Percentiles rank a stretch among this genome's conserved stretches.
These are phyloP conservation scores for Apus apus DNA, from an alignment of 2,113 vertebrate genomes.

Conservation along the genomic window DNA sequence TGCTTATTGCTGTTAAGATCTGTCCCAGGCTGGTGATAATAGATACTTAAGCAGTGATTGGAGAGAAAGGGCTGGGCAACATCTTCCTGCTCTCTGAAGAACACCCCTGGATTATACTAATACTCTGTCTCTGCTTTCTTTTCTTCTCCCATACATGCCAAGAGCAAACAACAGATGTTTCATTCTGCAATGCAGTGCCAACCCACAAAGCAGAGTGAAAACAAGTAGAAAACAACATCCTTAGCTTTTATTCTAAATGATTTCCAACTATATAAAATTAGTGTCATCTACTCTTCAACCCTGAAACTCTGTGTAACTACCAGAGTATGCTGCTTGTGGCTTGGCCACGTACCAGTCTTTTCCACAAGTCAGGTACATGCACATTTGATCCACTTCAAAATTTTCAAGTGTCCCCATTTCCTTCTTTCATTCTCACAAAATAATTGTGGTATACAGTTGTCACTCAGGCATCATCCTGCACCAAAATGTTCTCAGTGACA, in stretches of 20 bases:
- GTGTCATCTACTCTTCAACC: neutral
- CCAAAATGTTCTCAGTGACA: neutral
- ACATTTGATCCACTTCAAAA: neutral
- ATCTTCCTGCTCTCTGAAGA: neutral
- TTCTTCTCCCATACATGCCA: neutral
- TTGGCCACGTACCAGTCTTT: neutral
- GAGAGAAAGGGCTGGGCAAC: neutral
- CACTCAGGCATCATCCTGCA: neutral
- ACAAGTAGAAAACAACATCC: neutral
- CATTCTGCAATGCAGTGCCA: neutral
- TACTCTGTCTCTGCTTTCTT: neutral
- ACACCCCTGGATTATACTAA: neutral
- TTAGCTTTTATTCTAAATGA: neutral
- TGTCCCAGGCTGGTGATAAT: neutral
- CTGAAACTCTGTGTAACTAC: neutral
- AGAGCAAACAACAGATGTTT: slow-evolving; percentile 10
- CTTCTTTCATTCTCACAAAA: neutral
- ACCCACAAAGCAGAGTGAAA: neutral
- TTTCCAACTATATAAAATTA: neutral
- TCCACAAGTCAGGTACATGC: neutral
- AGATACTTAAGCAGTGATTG: neutral
- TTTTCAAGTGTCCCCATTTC: neutral
- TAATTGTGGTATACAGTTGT: neutral
- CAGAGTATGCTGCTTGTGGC: neutral
- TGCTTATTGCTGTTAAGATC: neutral